These are phyloP conservation scores for Pollenia angustigena DNA, from an alignment of 2,888 invertebrate species.

Conservation along the genomic window DNA sequence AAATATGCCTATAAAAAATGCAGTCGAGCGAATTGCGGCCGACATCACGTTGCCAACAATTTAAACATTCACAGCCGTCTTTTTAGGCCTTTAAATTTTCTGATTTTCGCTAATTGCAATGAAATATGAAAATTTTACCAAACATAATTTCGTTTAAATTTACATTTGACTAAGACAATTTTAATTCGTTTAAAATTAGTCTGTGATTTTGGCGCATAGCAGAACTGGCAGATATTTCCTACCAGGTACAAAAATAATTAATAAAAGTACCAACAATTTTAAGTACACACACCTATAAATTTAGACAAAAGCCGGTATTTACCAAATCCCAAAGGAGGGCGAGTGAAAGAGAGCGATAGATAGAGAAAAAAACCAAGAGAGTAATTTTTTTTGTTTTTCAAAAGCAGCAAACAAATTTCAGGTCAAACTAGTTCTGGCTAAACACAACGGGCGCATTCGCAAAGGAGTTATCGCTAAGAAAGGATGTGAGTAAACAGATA, in stretches of 20 bases:
- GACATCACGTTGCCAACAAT: too few relatives aligned
- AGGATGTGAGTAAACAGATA: slow-evolving; percentile 45
- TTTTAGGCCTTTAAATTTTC: not conserved
- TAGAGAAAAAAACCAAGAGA: slow-evolving; percentile 7
- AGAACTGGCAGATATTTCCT: slow-evolving; percentile 58
- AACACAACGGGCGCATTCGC: slow-evolving; percentile 74
- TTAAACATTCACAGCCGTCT: too few relatives aligned
- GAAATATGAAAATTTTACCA: slow-evolving; percentile 27
- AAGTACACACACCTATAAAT: not conserved
- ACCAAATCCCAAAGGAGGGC: not conserved
- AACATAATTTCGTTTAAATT: not conserved
- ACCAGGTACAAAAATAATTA: slow-evolving; percentile 50
- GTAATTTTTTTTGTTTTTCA: not conserved
- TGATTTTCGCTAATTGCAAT: slow-evolving; percentile 16
- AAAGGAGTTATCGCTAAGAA: slow-evolving; percentile 74
- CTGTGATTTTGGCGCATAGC: slow-evolving; percentile 2
- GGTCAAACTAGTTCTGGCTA: slow-evolving; percentile 75
- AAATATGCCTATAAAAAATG: too few relatives aligned
- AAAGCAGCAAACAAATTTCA: slow-evolving; percentile 66
- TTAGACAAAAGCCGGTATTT: slow-evolving; percentile 58
- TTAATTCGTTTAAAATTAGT: slow-evolving; percentile 15
- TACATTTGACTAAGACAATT: too few relatives aligned
- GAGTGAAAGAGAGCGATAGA: slow-evolving; percentile 8
- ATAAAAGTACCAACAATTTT: not conserved
- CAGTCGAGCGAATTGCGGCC: too few relatives aligned